These are phyloP conservation scores for Taxidea taxus DNA, from an alignment of 2,113 vertebrate species.

Conservation along the genomic window DNA sequence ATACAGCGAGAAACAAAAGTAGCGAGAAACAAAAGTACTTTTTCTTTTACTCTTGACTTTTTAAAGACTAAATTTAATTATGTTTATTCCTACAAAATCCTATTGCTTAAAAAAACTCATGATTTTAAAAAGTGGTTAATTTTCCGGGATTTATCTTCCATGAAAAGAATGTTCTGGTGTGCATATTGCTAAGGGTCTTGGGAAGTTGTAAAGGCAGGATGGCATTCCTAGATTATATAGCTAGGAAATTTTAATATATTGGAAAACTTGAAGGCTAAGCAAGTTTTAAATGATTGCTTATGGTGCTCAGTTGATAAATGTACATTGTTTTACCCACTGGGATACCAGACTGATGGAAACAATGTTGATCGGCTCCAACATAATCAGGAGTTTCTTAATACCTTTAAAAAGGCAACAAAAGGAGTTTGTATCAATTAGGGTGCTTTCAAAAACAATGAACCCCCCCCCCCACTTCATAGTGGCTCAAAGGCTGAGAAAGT, in stretches of 20 bases:
- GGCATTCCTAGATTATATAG: neutral
- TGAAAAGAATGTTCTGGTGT: neutral
- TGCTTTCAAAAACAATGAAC: neutral
- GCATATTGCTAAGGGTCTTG: neutral
- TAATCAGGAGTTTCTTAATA: neutral
- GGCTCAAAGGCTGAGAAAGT: neutral
- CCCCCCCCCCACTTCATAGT: constrained; percentile 30
- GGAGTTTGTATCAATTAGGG: neutral
- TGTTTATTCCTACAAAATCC: neutral
- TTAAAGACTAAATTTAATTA: neutral
- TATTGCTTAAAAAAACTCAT: neutral
- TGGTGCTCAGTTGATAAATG: neutral
- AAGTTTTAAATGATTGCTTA: neutral
- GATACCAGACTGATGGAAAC: neutral
- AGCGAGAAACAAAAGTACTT: neutral
- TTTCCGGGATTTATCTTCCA: neutral
- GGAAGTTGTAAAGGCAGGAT: neutral
- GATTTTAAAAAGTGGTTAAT: neutral
- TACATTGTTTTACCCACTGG: neutral
- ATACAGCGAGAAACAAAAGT: neutral
- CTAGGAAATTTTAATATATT: neutral
- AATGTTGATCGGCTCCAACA: neutral
- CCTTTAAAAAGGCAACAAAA: neutral
- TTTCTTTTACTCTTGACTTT: neutral
- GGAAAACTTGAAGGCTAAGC: neutral